Evolutionary conservation across 2,113 vertebrate species (phyloP), one percentile per base, ranked within the genome.

Genomic region (Neodontobutis hainanensis): DNA sequence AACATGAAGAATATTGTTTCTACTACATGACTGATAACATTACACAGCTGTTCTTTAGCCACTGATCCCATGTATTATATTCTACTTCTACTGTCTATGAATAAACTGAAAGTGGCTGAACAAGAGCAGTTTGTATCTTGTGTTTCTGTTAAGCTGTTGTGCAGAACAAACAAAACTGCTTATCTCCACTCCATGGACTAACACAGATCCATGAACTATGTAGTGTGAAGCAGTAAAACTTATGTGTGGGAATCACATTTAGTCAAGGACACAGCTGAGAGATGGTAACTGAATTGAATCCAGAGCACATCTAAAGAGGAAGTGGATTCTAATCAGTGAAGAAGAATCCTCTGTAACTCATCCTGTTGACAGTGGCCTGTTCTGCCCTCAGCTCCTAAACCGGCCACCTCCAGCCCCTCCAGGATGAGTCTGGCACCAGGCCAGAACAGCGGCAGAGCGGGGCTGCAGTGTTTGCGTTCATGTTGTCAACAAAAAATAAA

Each of bases 381-480:
- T 27, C 19, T 27, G 19, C 19, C 19, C 19, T 27, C 19, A 27
- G 19, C 19, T 27, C 19, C 3, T 40, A 40, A 8, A 40, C 38
- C 8, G 38, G 8, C 38, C 38, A 40, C 38, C 1, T 5, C 38
- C 19, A 2, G 19, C 38, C 38, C 38, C 5, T 40, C 38, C 38
- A 40, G 57, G 53, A 56, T 78, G 9, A 44, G n/a, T 14, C 75
- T 81, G 86, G 80, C 71, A 65, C 53, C 42, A 48, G 55, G 5
- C 77, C 88, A 87, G 19, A 27, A 27, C 19, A 27, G 19, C 19
- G 19, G 19, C 19, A 27, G 44, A 85, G 60, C 14, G 35, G 61
- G 55, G 80, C 87, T 71, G 85, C 82, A 80, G 72, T 77, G 78
- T 81, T 84, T 68, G 79, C 48, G 40, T 70, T 85, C 77, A 68